Percentiles rank a stretch among this genome's conserved stretches.
Conservation (phyloP, 2,113 vertebrate genomes). For the Lota lota region DNA sequence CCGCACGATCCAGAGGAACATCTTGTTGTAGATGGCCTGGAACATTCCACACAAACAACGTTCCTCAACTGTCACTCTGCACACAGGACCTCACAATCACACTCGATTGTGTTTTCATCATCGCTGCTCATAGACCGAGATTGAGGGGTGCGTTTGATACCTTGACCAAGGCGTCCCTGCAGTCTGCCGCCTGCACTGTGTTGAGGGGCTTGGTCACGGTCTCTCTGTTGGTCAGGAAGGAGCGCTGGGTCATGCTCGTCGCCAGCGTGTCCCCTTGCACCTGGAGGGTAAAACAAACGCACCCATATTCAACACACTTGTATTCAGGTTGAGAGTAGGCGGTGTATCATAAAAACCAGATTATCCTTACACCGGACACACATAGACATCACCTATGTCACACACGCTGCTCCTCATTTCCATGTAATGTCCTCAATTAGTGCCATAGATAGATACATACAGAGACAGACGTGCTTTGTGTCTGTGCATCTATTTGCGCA, state of each 20-base stretch:
- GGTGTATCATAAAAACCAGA: too few species aligned
- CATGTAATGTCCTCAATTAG: too few species aligned
- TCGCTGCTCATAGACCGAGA: background rate
- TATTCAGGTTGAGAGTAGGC: background rate
- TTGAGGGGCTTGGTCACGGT: constrained; percentile 82
- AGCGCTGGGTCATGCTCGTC: constrained; percentile 80
- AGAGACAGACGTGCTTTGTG: too few species aligned
- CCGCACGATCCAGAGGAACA: constrained; percentile 91
- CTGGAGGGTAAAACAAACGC: constrained; percentile 58
- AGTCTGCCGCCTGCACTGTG: constrained; percentile 78
- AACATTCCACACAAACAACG: constrained; percentile 1
- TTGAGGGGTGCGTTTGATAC: constrained; percentile 62
- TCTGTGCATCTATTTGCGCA: too few species aligned
- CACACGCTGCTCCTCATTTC: too few species aligned
- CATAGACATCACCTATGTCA: too few species aligned
- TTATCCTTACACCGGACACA: too few species aligned
- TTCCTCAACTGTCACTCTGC: background rate
- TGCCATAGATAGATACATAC: too few species aligned
- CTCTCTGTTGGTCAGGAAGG: constrained; percentile 83
- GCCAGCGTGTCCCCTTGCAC: constrained; percentile 75
- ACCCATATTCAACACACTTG: background rate
- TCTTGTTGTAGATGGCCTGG: constrained; percentile 86
- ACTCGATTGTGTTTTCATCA: background rate
- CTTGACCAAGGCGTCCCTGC: constrained; percentile 91
- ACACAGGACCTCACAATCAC: background rate